Evolutionary conservation across 2,888 invertebrate species (phyloP).

Genomic region (Phorcus lineatus): DNA sequence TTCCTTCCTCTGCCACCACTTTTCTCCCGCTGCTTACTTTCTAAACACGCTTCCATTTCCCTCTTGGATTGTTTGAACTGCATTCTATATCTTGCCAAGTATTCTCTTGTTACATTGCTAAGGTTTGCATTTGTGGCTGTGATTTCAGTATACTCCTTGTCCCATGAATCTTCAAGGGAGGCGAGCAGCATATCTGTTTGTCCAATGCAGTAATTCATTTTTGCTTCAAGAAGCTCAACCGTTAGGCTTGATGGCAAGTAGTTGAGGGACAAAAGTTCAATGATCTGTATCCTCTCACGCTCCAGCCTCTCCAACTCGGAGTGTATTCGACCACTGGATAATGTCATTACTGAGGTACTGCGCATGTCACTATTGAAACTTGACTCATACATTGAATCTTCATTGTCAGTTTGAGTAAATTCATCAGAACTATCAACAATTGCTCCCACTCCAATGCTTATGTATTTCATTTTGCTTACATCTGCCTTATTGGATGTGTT

Average conservation of each 20-base stretch:
- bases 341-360: background rate
- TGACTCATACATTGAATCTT: conserved; percentile 29
- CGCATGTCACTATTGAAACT: conserved; percentile 4
- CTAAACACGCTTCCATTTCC: conserved; percentile 65
- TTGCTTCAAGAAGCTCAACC: conserved; percentile 74
- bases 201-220: conserved; percentile 75
- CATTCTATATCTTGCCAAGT: conserved; percentile 61
- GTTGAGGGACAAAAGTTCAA: conserved; percentile 69
- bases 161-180: conserved; percentile 65
- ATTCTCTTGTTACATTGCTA: conserved; percentile 55
- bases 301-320: conserved; percentile 70
- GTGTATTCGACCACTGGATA: conserved; percentile 40
- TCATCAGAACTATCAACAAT: conserved; percentile 55
- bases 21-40: conserved; percentile 56
- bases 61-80: conserved; percentile 67
- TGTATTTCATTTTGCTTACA: background rate
- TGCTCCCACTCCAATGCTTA: conserved; percentile 49
- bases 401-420: conserved; percentile 59
- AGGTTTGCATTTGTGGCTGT: conserved; percentile 24
- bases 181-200: conserved; percentile 74
- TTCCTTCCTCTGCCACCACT: conserved; percentile 55
- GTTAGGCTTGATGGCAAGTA: conserved; percentile 73
- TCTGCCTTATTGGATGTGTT: too few relatives aligned
- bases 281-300: conserved; percentile 68
- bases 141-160: conserved; percentile 39